Percentiles rank a stretch among this genome's conserved stretches.
Conservation (phyloP, 2,113 vertebrate genomes). For the Sylvilagus bachmani region DNA sequence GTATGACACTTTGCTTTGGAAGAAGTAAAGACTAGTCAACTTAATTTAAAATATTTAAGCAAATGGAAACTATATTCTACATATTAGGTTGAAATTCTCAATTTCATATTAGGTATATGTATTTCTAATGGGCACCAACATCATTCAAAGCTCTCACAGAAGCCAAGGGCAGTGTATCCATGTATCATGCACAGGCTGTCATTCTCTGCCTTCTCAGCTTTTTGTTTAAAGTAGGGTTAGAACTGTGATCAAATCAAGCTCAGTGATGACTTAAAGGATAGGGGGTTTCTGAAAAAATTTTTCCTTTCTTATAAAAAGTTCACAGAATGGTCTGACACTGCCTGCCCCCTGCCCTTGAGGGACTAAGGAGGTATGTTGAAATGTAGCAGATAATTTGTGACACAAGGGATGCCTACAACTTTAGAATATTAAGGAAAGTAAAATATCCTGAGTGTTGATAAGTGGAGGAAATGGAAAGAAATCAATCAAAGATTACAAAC, state of each 20-base stretch:
- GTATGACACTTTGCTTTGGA: too few species aligned
- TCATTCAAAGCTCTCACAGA: neutral
- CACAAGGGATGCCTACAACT: neutral
- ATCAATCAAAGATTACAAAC: neutral
- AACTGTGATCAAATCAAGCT: neutral
- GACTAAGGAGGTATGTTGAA: neutral
- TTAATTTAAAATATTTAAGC: constrained; percentile 22
- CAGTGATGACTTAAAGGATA: neutral
- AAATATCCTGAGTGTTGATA: neutral
- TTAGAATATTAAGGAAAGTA: neutral
- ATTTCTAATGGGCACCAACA: neutral
- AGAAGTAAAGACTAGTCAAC: neutral
- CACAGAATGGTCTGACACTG: neutral
- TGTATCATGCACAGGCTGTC: neutral
- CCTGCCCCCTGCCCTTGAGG: neutral
- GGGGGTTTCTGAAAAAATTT: neutral
- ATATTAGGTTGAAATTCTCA: neutral
- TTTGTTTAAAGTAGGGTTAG: neutral
- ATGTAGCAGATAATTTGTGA: neutral
- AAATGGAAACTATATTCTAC: neutral
- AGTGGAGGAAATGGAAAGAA: neutral
- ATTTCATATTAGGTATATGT: neutral
- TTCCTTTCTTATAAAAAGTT: neutral
- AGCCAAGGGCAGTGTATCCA: neutral
- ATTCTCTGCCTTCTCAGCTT: neutral